Base-by-base conservation (phyloP, 2,113 vertebrate species). In the Copsychus sechellarum region DNA sequence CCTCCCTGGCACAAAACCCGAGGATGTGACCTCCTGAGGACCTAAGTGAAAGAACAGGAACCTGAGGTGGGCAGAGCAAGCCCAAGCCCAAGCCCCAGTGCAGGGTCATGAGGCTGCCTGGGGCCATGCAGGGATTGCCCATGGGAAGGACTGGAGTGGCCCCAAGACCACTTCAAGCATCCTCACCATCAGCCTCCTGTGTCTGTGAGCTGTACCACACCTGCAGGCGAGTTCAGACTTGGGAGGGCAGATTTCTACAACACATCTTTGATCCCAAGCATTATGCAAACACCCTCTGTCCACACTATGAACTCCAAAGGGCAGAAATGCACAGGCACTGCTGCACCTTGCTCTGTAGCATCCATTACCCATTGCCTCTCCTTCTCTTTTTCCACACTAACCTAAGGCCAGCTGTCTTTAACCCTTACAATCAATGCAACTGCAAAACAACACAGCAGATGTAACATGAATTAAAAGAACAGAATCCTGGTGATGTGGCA, bases 1-100 rank as follows among this genome's bases (percentile, higher is more conserved):
- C 5, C 20, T 60, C 12, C 31, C 22, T 0, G 0, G 48, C 61
- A 74, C 33, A 64, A 67, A 72, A 43, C 31, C 23, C 0, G 0
- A 47, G 47, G 42, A 36, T 23, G 14, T 20, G 26, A 58, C 18
- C 33, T 72, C 40, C 77, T 6, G 8, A 40, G 43, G 50, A 66
- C 22, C 64, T 9, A 23, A 24, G 9, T 1, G 1, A 34, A 70
- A 43, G 29, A 70, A 29, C 50, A 70, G 67, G 26, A 60, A 33
- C 0, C 1, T 23, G 45, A 40, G 26, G 34, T 0, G 7, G 48
- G 23, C 38, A 65, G 38, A 65, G 6, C 3, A 38, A 84, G 38
- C 34, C 21, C 20, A 45, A 31, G 16, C 45, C 17, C 13, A 56
- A 33, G 19, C 36, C 36, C n/a, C n/a, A n/a, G 38, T 3, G 12